Conservation (phyloP, 2,113 vertebrate species). For the Brienomyrus longianalis region DNA sequence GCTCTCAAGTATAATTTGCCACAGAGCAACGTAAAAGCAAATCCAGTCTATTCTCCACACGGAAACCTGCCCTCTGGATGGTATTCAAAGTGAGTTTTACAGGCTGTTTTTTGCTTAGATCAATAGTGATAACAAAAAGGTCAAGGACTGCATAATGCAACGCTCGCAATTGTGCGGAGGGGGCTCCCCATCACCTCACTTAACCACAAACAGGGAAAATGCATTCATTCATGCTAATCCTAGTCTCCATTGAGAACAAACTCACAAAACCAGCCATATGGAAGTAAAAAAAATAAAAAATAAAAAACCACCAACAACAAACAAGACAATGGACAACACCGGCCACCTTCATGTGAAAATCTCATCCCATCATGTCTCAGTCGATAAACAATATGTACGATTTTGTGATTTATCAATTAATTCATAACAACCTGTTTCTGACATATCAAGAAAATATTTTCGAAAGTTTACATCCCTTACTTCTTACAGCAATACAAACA, state of each 20-base stretch:
- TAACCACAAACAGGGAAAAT: background rate
- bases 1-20: constrained; percentile 9
- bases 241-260: background rate
- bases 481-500: background rate
- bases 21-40: background rate
- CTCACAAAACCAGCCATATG: background rate
- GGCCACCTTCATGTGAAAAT: background rate
- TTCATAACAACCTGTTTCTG: background rate
- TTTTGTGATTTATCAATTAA: background rate
- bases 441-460: background rate
- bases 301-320: background rate
- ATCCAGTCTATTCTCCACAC: background rate
- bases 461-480: background rate
- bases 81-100: constrained; percentile 1
- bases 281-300: background rate
- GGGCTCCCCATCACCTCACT: background rate
- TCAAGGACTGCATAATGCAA: constrained; percentile 4
- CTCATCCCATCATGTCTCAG: background rate
- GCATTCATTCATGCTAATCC: background rate
- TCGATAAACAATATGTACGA: background rate
- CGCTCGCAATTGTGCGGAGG: background rate
- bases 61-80: background rate
- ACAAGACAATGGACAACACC: background rate
- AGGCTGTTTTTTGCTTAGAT: constrained; percentile 9
- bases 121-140: constrained; percentile 12